Base-by-base conservation (phyloP, 2,888 invertebrate species). In the Pyrrhia umbra region DNA sequence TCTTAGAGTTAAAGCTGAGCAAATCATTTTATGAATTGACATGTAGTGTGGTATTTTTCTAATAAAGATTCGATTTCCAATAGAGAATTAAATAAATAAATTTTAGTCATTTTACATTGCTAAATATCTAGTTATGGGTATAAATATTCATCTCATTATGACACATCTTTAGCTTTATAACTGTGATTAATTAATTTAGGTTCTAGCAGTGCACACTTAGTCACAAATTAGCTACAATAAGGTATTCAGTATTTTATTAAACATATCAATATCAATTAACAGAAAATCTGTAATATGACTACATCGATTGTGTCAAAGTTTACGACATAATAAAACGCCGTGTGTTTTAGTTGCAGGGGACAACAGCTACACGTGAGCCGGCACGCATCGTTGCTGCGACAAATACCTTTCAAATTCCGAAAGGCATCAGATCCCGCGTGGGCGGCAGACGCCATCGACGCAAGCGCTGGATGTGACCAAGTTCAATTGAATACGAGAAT, bases 341-440 rank as follows among this genome's bases (percentile, higher is more conserved):
- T 85, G 80, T 85, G 84, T 87, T 87, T 84, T 86, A 87, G 86
- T 83, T 79, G 79, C 81, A 82, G 83, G 82, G 85, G 89, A 88
- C 89, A 89, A 85, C 83, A 88, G 87, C 87, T 86, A 85, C 85
- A 85, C 82, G 86, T 77, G 84, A 83, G 83, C 82, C 85, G 85
- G 85, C 86, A 87, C 85, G 85, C 82, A 82, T 83, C 84, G 87
- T 82, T 75, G 86, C 87, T 85, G 84, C 90, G 90, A 91, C 92
- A 89, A 90, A 94, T 94, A 89, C 93, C 94, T 93, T 94, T 94
- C 93, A 86, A 94, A 94, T 94, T 93, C 94, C 94, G 85, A 92
- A 89, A 89, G 88, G 82, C 80, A 80, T 84, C 80, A 77, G 76
- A 77, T 63, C 69, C 69, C 80, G 91, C 89, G 94, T 93, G 92